phyloP scores from a whole-genome alignment of 1,140 invertebrate species.

The Drosophila ficusphila region DNA sequence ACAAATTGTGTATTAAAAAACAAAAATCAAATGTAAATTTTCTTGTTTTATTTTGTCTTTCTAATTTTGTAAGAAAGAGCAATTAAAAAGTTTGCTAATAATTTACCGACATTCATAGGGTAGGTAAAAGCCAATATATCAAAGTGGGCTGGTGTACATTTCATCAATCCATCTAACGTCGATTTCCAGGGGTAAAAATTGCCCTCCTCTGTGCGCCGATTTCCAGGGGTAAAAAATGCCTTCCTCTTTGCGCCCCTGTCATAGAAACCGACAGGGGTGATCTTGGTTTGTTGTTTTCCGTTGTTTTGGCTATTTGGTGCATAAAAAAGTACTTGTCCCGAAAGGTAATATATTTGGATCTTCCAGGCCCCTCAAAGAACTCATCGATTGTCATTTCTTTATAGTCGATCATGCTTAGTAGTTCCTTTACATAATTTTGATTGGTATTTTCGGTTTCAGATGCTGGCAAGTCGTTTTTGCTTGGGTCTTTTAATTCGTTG shows the following conservation, averaged over 20 bases:
- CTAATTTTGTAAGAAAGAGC: neutral
- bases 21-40: conserved; percentile 56
- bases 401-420: neutral
- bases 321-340: conserved; percentile 9
- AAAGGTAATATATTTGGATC: conserved; percentile 4
- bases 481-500: neutral
- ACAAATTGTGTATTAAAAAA: conserved; percentile 82
- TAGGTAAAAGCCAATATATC: no score
- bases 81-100: no score
- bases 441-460: neutral
- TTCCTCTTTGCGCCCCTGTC: no score
- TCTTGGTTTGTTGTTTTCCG: neutral
- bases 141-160: no score
- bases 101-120: no score
- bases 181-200: no score
- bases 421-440: conserved; percentile 1
- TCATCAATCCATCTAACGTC: no score
- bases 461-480: neutral
- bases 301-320: conserved; percentile 4
- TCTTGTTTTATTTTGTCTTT: conserved; percentile 4
- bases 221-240: no score
- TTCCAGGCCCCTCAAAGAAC: conserved; percentile 18
- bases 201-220: no score
- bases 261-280: no score
- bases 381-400: neutral